These are phyloP conservation scores for Panopea generosa DNA, from an alignment of 2,888 invertebrate species.

Conservation along the genomic window DNA sequence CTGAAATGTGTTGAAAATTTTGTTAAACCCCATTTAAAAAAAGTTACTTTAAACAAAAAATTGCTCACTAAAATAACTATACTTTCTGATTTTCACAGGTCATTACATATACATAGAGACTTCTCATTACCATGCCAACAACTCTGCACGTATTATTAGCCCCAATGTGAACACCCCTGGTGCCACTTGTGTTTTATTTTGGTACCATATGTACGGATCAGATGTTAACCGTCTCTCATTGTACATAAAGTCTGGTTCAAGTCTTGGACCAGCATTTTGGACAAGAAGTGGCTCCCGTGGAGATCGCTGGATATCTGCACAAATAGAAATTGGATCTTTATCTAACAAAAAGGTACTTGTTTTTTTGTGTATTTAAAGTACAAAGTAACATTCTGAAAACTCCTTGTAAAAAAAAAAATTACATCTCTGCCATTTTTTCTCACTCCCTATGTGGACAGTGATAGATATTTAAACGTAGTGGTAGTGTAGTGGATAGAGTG, in stretches of 20 bases:
- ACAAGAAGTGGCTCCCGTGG: constrained; percentile 71
- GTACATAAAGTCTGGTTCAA: constrained; percentile 61
- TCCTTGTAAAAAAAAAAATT: too few relatives aligned
- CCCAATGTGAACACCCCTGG: constrained; percentile 58
- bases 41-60: too few relatives aligned
- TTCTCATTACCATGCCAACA: constrained; percentile 62
- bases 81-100: too few relatives aligned
- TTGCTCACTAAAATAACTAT: too few relatives aligned
- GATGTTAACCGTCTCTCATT: constrained; percentile 76
- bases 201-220: constrained; percentile 84
- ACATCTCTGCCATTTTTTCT: too few relatives aligned
- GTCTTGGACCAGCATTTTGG: constrained; percentile 63
- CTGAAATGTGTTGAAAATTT: too few relatives aligned
- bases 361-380: too few relatives aligned
- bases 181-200: constrained; percentile 79
- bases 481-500: too few relatives aligned
- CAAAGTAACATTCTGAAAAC: too few relatives aligned
- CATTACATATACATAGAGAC: constrained; percentile 82
- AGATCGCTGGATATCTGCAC: constrained; percentile 70
- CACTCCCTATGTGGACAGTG: too few relatives aligned
- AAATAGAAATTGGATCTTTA: constrained; percentile 59
- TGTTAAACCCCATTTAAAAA: too few relatives aligned
- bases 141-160: constrained; percentile 75
- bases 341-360: constrained; percentile 41
- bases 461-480: too few relatives aligned